Conservation (phyloP, 2,888 invertebrate genomes). For the Therioaphis trifolii region DNA sequence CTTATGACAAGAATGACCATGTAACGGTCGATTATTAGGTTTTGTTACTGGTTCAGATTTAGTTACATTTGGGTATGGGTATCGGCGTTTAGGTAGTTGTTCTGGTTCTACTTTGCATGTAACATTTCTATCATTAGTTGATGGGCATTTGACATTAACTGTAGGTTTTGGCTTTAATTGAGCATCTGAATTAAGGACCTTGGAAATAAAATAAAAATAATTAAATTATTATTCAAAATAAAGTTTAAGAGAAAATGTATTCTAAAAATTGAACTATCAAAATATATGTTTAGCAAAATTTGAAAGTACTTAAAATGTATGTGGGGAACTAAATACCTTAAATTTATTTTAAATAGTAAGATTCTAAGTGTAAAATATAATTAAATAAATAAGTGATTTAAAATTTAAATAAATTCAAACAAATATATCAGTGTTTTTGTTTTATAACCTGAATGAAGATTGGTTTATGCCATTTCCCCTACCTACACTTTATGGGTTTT, state of each 20-base stretch:
- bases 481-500: too few species aligned
- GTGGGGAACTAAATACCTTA: too few species aligned
- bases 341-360: background rate
- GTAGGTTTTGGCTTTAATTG: conserved; percentile 41
- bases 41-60: conserved; percentile 40
- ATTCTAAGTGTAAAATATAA: background rate
- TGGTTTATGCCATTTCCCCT: too few species aligned
- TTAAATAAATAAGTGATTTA: too few species aligned
- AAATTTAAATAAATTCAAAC: too few species aligned
- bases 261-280: background rate
- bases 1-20: conserved; percentile 63
- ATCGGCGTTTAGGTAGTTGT: conserved; percentile 48
- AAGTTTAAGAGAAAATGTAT: too few species aligned
- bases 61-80: conserved; percentile 36
- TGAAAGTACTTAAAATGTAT: too few species aligned
- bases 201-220: background rate
- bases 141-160: conserved; percentile 38
- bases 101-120: conserved; percentile 47
- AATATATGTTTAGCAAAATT: background rate
- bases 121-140: conserved; percentile 16
- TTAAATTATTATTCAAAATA: background rate
- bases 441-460: too few species aligned
- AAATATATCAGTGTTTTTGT: too few species aligned
- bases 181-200: conserved; percentile 45
- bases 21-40: conserved; percentile 37